Conservation (phyloP, 2,797 vertebrate genomes). For the Megaceryle alcyon region DNA sequence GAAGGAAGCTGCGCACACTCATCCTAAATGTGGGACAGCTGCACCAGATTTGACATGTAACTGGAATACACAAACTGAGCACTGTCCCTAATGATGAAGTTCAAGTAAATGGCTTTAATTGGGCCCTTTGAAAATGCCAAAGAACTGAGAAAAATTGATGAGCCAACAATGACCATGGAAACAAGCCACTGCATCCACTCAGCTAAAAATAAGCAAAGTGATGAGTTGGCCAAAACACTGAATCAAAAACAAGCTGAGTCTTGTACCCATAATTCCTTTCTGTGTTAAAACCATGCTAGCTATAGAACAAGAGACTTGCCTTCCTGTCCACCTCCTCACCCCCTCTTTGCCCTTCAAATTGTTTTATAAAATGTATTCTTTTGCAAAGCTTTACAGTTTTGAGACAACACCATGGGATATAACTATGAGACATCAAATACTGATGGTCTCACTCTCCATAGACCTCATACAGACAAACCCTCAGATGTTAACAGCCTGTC, state of each 20-base stretch:
- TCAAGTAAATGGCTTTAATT: conserved; percentile 52
- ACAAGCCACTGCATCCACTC: background rate
- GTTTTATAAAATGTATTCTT: background rate
- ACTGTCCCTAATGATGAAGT: conserved; percentile 28
- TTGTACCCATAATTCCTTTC: accelerated
- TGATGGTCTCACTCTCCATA: background rate
- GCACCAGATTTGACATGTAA: background rate
- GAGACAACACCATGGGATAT: too few relatives aligned
- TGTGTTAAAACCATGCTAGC: background rate
- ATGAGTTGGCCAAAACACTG: background rate
- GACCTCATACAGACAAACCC: background rate
- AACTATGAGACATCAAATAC: background rate
- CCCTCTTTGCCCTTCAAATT: background rate
- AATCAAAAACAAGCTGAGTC: background rate
- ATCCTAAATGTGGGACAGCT: background rate
- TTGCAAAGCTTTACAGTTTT: background rate
- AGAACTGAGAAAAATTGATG: conserved; percentile 20
- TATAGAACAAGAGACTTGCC: background rate
- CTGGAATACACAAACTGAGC: background rate
- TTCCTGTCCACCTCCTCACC: background rate
- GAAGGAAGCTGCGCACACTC: background rate
- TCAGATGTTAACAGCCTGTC: background rate
- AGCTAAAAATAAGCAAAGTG: background rate
- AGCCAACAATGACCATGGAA: background rate
- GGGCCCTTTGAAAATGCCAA: conserved; percentile 18